Evolutionary conservation across 2,797 vertebrate genomes (phyloP).

Genomic region (Melopsittacus undulatus): DNA sequence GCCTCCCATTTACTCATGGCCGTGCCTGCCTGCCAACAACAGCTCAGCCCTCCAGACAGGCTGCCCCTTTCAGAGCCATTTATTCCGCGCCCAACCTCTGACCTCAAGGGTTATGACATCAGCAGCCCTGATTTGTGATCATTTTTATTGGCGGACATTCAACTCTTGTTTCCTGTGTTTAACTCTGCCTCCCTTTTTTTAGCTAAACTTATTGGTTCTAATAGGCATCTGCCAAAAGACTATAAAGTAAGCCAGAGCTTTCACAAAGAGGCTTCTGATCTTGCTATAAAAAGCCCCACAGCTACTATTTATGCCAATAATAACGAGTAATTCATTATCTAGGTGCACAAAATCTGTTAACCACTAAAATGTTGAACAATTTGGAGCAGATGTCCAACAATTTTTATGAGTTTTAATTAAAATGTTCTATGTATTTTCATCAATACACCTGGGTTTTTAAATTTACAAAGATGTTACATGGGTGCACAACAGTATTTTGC

Average conservation of each 20-base stretch:
- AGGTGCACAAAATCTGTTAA: conserved; percentile 76
- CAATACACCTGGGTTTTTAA: conserved; percentile 67
- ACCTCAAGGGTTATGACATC: conserved; percentile 81
- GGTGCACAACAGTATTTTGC: conserved; percentile 52
- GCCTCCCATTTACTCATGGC: conserved; percentile 81
- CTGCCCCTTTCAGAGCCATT: conserved; percentile 81
- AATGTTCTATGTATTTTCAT: conserved; percentile 70
- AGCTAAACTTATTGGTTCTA: conserved; percentile 76
- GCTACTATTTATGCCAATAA: conserved; percentile 77
- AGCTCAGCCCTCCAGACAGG: conserved; percentile 78
- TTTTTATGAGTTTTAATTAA: conserved; percentile 77
- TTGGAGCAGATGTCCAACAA: conserved; percentile 77
- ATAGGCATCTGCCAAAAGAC: conserved; percentile 79
- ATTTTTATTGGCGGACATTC: conserved; percentile 84
- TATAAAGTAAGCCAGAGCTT: conserved; percentile 76
- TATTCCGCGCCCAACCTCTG: conserved; percentile 78
- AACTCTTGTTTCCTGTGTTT: conserved; percentile 82
- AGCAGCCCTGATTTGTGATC: conserved; percentile 82
- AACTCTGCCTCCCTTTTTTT: conserved; percentile 73
- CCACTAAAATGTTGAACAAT: conserved; percentile 75
- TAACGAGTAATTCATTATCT: conserved; percentile 80
- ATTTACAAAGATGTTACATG: conserved; percentile 74
- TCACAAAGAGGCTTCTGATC: conserved; percentile 78
- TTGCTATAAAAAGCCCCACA: conserved; percentile 72
- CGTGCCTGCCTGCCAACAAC: conserved; percentile 76